A percentile compares a stretch with the other conserved stretches of the same genome.
phyloP scores from a whole-genome alignment of 2,888 invertebrate genomes.

The Papilio demoleus region DNA sequence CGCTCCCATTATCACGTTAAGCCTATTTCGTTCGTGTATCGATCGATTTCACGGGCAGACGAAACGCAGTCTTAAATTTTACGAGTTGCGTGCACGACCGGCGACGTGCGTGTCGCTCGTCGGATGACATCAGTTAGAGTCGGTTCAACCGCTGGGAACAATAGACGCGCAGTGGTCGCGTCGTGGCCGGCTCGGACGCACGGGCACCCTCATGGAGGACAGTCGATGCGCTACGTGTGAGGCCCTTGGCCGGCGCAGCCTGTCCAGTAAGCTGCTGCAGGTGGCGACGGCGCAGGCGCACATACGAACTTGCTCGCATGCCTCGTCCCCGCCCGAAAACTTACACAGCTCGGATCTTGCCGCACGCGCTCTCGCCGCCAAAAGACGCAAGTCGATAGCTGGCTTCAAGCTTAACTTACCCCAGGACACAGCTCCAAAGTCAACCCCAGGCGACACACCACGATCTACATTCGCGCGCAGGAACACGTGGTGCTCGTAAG shows the following conservation, averaged over 20 bases:
- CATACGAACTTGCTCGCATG: conserved; percentile 72
- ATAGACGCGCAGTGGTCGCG: conserved; percentile 79
- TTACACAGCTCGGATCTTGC: conserved; percentile 70
- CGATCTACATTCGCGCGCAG: conserved; percentile 71
- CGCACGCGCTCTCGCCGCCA: conserved; percentile 75
- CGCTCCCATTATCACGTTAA: conserved; percentile 79
- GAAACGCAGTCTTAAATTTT: conserved; percentile 70
- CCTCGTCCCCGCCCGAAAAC: conserved; percentile 64
- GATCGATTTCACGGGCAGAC: conserved; percentile 68
- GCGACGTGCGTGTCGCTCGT: conserved; percentile 73
- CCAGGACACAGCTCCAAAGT: conserved; percentile 63
- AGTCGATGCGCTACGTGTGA: conserved; percentile 78
- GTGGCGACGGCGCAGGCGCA: conserved; percentile 81
- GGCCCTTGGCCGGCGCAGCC: conserved; percentile 75
- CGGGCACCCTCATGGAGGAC: conserved; percentile 79
- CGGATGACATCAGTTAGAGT: conserved; percentile 83
- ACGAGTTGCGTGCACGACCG: conserved; percentile 69
- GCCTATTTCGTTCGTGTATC: conserved; percentile 76
- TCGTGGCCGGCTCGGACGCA: conserved; percentile 77
- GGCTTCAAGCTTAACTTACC: conserved; percentile 71
- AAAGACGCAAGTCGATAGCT: conserved; percentile 78
- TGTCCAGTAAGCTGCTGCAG: conserved; percentile 76
- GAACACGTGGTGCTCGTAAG: conserved; percentile 83
- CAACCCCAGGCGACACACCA: conserved; percentile 59
- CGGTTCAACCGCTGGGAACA: conserved; percentile 78